phyloP scores from a whole-genome alignment of 2,113 vertebrate genomes.

The Poecilia latipinna region DNA sequence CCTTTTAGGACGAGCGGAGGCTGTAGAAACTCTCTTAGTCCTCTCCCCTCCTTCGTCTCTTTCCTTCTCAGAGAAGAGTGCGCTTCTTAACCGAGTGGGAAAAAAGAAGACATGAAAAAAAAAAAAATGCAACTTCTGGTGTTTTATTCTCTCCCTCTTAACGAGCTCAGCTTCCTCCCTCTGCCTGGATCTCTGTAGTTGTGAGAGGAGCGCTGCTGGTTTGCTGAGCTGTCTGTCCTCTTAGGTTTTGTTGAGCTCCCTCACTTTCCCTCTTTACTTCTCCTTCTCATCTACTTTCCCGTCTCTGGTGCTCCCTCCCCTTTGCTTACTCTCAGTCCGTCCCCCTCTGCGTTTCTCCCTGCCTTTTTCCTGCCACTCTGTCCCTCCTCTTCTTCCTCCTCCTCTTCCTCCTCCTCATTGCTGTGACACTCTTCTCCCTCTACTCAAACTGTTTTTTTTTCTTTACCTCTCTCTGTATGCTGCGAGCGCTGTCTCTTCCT shows the following conservation, averaged over 20 bases:
- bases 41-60: slow-evolving; percentile 25
- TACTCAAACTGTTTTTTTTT: slow-evolving; percentile 62
- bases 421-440: slow-evolving; percentile 56
- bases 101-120: slow-evolving; percentile 1
- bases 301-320: slow-evolving; percentile 46
- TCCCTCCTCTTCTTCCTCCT: slow-evolving; percentile 52
- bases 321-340: slow-evolving; percentile 39
- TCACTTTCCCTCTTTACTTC: slow-evolving; percentile 60
- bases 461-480: slow-evolving; percentile 74
- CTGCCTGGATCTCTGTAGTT: slow-evolving; percentile 59
- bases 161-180: slow-evolving; percentile 63
- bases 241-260: slow-evolving; percentile 43
- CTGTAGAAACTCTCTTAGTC: slow-evolving; percentile 55
- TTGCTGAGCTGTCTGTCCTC: slow-evolving; percentile 67
- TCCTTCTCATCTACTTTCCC: slow-evolving; percentile 62
- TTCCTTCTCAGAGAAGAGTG: slow-evolving; percentile 36
- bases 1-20: slow-evolving; percentile 48
- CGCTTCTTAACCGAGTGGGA: slow-evolving; percentile 20
- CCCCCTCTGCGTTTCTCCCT: slow-evolving; percentile 49
- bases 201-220: slow-evolving; percentile 66
- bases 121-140: neutral
- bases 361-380: slow-evolving; percentile 32
- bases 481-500: slow-evolving; percentile 64
- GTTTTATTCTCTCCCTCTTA: slow-evolving; percentile 22
- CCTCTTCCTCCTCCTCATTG: slow-evolving; percentile 50